Evolutionary conservation across 2,797 vertebrate species (phyloP).

Genomic region (Eulemur albifrons): DNA sequence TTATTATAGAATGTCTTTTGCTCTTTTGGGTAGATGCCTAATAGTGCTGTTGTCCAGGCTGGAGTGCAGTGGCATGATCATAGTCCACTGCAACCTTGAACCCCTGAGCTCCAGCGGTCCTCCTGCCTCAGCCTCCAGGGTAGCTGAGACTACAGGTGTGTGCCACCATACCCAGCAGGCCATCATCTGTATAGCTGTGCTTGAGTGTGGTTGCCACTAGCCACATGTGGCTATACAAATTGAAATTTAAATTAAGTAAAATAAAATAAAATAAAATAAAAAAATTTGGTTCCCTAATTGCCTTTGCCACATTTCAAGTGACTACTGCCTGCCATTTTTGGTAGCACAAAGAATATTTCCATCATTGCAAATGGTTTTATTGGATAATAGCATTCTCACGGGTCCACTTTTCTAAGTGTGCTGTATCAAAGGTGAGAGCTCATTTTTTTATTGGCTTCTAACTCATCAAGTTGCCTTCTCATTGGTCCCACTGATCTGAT

Average conservation of each 20-base stretch:
- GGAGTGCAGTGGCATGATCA: too few species aligned
- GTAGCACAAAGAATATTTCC: neutral
- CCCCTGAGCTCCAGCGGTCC: neutral
- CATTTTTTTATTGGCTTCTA: neutral
- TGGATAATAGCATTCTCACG: neutral
- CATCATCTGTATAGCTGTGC: neutral
- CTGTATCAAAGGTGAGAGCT: neutral
- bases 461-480: neutral
- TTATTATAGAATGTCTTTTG: too few species aligned
- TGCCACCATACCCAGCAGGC: neutral
- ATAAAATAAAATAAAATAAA: neutral
- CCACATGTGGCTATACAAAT: neutral
- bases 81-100: neutral
- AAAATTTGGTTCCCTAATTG: neutral
- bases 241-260: constrained; percentile 25
- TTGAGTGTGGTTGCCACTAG: neutral
- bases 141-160: neutral
- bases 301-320: neutral
- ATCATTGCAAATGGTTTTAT: neutral
- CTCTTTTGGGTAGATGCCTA: too few species aligned
- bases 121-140: neutral
- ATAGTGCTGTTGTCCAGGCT: too few species aligned
- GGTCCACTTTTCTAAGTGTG: neutral
- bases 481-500: neutral
- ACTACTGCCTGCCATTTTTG: neutral